A percentile compares a stretch with the other conserved stretches of the same genome.
These are phyloP conservation scores for Misgurnus anguillicaudatus DNA, from an alignment of 2,113 vertebrate species.

Conservation along the genomic window DNA sequence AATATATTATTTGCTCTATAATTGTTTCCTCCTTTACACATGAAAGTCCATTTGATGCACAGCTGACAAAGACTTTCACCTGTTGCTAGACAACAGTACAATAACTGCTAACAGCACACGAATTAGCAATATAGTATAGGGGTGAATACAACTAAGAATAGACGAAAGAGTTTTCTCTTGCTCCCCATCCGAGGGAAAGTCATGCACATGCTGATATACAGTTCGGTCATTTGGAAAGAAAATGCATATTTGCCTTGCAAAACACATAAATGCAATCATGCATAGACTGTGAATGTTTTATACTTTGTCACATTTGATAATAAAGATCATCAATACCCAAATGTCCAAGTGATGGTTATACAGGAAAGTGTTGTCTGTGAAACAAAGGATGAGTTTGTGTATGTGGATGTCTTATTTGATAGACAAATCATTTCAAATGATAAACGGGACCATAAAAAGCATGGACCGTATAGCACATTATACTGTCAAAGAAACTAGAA, in stretches of 20 bases:
- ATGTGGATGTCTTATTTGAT: neutral
- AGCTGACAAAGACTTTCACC: slow-evolving; percentile 1
- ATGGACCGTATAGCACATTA: neutral
- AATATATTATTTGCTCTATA: neutral
- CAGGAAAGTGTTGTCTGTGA: neutral
- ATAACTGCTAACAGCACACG: slow-evolving; percentile 1
- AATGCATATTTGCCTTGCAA: slow-evolving; percentile 15
- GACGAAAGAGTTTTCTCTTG: neutral
- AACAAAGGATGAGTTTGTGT: neutral
- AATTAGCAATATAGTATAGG: slow-evolving; percentile 12
- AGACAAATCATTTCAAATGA: neutral
- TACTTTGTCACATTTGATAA: neutral
- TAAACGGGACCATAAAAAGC: neutral
- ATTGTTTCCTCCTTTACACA: neutral
- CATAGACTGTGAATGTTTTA: neutral
- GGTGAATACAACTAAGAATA: slow-evolving; percentile 2
- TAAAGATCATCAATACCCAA: too few species aligned
- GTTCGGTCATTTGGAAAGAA: neutral
- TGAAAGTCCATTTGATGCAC: slow-evolving; percentile 6
- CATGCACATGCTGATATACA: neutral
- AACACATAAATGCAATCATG: neutral
- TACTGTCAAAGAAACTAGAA: slow-evolving; percentile 3
- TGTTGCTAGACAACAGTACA: slow-evolving; percentile 29
- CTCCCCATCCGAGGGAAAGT: neutral
- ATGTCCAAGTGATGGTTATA: too few species aligned